These are phyloP conservation scores for Eunapius fragilis DNA, from an alignment of 37 sponge, comb jelly and placozoan species.

Conservation along the genomic window DNA sequence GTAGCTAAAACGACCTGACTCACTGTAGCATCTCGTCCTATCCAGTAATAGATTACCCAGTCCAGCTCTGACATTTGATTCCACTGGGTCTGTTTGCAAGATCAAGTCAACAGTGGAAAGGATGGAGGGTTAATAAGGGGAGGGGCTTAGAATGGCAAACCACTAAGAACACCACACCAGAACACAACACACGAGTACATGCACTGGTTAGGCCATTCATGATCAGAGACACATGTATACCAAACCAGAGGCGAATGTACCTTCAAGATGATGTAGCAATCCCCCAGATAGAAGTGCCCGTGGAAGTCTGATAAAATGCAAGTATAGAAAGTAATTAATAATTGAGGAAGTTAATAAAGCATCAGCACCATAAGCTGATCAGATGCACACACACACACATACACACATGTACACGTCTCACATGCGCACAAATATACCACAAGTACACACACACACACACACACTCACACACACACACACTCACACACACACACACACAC, in stretches of 20 bases:
- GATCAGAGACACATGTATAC: slow-evolving; percentile 5
- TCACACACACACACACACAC: neutral
- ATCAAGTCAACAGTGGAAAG: neutral
- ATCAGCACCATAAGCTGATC: neutral
- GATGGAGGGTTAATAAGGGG: neutral
- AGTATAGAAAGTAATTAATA: no score
- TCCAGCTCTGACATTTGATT: slow-evolving; percentile 68
- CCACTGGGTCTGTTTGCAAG: slow-evolving; percentile 51
- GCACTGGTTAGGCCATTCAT: no score
- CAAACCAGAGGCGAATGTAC: slow-evolving; percentile 23
- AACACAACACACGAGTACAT: no score
- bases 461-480: neutral
- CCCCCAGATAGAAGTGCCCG: slow-evolving; percentile 85
- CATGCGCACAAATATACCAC: no score
- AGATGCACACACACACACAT: neutral
- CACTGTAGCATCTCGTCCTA: slow-evolving; percentile 85
- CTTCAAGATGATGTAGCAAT: slow-evolving; percentile 89
- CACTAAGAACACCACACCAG: no score
- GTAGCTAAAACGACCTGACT: slow-evolving; percentile 8
- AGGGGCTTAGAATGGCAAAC: neutral
- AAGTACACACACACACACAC: neutral
- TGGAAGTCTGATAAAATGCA: slow-evolving; percentile 70
- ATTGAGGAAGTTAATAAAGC: neutral
- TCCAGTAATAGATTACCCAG: slow-evolving; percentile 97
- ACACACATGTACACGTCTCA: neutral